Evolutionary conservation across 1,140 invertebrate genomes (phyloP).

Genomic region (Ostrea denselamellosa): DNA sequence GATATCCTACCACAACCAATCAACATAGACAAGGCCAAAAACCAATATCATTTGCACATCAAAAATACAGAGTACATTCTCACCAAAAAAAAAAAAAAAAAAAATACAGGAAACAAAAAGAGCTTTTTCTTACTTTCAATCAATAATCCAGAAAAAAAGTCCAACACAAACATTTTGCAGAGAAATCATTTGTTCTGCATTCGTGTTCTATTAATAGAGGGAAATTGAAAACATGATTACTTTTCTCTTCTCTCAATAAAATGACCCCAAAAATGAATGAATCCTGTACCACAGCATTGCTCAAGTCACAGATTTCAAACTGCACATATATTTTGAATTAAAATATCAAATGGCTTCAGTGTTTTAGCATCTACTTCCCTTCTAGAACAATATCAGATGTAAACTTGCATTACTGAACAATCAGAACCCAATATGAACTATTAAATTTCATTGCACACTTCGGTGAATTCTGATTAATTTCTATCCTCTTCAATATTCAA

Average conservation of each 20-base stretch:
- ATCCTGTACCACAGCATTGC: neutral
- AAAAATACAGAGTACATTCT: neutral
- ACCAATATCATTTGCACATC: neutral
- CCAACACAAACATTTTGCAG: neutral
- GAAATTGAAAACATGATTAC: slow-evolving; percentile 15
- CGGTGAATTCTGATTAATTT: too few relatives aligned
- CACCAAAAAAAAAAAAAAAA: neutral
- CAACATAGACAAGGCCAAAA: neutral
- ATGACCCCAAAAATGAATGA: slow-evolving; percentile 13
- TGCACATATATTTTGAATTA: too few relatives aligned
- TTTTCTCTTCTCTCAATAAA: neutral
- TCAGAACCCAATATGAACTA: too few relatives aligned
- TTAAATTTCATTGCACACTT: too few relatives aligned
- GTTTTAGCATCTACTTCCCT: too few relatives aligned
- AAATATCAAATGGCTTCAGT: too few relatives aligned
- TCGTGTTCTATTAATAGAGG: neutral
- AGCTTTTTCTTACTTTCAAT: neutral
- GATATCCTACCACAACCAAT: too few relatives aligned
- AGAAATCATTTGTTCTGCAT: neutral
- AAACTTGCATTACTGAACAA: too few relatives aligned
- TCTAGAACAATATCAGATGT: too few relatives aligned
- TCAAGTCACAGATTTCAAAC: neutral
- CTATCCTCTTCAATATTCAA: too few relatives aligned
- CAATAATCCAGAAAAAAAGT: neutral
- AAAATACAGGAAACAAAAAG: neutral